Conservation (phyloP, 2,888 invertebrate genomes). For the Chrysodeixis includens region DNA sequence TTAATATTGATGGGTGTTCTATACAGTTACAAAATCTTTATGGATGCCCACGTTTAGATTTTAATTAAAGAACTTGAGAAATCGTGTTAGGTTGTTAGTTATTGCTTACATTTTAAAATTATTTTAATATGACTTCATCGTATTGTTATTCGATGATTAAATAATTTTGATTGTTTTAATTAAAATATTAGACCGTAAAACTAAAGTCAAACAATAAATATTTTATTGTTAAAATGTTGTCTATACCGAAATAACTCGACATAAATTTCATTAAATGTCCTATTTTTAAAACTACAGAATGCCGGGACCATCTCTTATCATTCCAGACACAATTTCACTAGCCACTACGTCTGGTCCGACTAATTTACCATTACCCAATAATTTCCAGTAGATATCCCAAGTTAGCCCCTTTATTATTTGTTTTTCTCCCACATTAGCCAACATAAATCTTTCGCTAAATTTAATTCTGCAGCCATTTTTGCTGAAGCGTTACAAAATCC, state of each 20-base stretch:
- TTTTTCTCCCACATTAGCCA: constrained; percentile 29
- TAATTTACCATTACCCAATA: constrained; percentile 7
- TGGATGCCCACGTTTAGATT: neutral
- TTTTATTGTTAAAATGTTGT: too few relatives aligned
- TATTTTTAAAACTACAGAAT: too few relatives aligned
- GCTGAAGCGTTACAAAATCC: constrained; percentile 40
- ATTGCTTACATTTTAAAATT: too few relatives aligned
- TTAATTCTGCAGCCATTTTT: constrained; percentile 42
- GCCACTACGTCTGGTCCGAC: neutral
- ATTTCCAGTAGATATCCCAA: constrained; percentile 3
- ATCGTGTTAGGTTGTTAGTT: neutral
- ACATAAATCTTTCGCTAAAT: constrained; percentile 51
- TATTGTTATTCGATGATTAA: too few relatives aligned
- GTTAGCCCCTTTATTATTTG: constrained; percentile 20
- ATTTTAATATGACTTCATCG: too few relatives aligned
- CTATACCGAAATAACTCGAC: too few relatives aligned
- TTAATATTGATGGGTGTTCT: neutral
- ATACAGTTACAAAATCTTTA: neutral
- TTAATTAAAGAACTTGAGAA: neutral
- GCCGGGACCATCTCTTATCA: neutral
- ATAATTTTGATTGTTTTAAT: too few relatives aligned
- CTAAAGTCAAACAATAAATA: too few relatives aligned
- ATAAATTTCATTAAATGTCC: too few relatives aligned
- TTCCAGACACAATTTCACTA: neutral
- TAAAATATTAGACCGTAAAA: too few relatives aligned